phyloP scores from a whole-genome alignment of 2,888 invertebrate genomes.

The Sicus ferrugineus region DNA sequence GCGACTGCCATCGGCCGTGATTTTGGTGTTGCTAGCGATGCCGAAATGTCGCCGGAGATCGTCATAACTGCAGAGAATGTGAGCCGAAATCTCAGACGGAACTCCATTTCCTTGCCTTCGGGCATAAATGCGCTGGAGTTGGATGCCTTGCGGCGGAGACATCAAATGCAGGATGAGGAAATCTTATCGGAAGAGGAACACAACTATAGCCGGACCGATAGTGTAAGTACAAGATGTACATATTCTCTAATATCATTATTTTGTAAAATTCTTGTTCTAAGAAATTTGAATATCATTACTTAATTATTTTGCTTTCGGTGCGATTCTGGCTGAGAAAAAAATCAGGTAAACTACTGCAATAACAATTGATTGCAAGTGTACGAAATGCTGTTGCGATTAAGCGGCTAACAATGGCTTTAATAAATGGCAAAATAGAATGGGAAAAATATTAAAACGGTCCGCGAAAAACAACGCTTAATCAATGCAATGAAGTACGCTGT shows the following conservation, averaged over 20 bases:
- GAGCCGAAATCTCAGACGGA: conserved; percentile 42
- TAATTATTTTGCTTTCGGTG: no score
- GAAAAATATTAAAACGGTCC: no score
- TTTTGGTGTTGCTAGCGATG: background rate
- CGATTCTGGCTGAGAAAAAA: no score
- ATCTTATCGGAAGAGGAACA: conserved; percentile 53
- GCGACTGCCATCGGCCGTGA: background rate
- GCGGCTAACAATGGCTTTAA: no score
- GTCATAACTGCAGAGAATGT: conserved; percentile 38
- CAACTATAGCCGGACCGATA: conserved; percentile 46
- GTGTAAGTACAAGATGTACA: conserved; percentile 47
- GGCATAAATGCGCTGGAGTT: conserved; percentile 73
- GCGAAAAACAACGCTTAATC: no score
- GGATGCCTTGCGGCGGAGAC: conserved; percentile 68
- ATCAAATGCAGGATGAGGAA: conserved; percentile 56
- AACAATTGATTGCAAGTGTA: no score
- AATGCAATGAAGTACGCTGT: no score
- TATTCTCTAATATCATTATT: no score
- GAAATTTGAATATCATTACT: background rate
- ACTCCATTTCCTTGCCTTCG: conserved; percentile 61
- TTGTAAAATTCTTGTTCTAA: no score
- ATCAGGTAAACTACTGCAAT: no score
- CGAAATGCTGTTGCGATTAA: no score
- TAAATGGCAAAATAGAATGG: no score
- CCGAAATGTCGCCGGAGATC: conserved; percentile 32